Conservation (phyloP, 2,113 vertebrate species). For the Ellobius talpinus region DNA sequence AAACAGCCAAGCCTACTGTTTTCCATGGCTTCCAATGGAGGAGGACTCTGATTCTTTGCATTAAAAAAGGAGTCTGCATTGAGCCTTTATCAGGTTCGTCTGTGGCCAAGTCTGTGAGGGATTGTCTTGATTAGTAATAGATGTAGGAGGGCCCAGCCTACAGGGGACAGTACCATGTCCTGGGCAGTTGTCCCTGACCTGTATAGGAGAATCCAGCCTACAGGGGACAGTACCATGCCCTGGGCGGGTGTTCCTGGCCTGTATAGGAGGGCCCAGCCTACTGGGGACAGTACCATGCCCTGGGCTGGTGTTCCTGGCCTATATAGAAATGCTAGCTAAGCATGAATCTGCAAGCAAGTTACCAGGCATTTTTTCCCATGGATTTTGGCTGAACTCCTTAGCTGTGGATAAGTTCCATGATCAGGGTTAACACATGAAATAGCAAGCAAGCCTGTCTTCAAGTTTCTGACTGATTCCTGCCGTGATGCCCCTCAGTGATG, state of each 20-base stretch:
- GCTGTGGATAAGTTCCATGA: too few species aligned
- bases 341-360: too few species aligned
- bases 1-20: conserved; percentile 4
- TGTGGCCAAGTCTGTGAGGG: neutral
- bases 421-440: neutral
- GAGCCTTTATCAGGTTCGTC: too few species aligned
- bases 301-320: neutral
- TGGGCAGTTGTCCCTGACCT: neutral
- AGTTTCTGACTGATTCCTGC: neutral
- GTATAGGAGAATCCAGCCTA: neutral
- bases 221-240: neutral
- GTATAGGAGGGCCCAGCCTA: neutral
- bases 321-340: neutral
- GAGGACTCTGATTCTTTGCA: neutral
- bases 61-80: too few species aligned
- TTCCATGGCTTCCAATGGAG: neutral
- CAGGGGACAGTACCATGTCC: neutral
- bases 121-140: neutral
- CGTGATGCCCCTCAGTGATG: too few species aligned
- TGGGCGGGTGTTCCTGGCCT: neutral
- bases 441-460: neutral
- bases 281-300: neutral
- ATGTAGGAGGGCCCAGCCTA: neutral
- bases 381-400: neutral
- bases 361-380: neutral